phyloP scores from a whole-genome alignment of 2,797 vertebrate species.

The Mionectes olivaceus region DNA sequence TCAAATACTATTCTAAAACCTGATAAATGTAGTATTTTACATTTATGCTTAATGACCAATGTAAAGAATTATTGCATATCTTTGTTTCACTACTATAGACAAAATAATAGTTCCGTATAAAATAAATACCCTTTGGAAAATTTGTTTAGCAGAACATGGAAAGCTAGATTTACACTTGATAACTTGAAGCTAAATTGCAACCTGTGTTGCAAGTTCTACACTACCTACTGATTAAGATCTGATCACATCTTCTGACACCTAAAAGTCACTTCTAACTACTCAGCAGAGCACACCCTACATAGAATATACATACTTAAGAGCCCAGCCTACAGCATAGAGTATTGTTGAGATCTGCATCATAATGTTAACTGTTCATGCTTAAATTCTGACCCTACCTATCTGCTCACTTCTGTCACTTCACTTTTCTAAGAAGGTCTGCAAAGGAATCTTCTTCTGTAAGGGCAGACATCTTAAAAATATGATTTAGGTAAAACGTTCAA shows the following conservation, averaged over 20 bases:
- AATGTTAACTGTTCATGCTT: background rate
- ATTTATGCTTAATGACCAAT: background rate
- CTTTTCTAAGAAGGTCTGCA: background rate
- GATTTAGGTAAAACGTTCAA: background rate
- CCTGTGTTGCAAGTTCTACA: background rate
- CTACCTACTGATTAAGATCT: background rate
- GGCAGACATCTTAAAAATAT: background rate
- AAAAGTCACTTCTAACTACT: background rate
- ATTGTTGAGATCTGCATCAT: background rate
- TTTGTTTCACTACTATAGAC: background rate
- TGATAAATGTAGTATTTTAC: background rate
- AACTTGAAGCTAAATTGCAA: background rate
- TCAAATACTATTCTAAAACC: background rate
- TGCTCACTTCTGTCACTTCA: background rate
- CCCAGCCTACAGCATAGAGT: background rate
- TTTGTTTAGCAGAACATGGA: background rate
- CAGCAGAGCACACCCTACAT: background rate
- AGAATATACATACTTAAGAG: background rate
- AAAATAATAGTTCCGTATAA: background rate
- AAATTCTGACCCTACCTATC: background rate
- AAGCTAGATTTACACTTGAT: background rate
- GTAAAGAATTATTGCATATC: background rate
- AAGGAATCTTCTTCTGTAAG: background rate
- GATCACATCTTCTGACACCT: background rate
- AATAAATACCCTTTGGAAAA: background rate